A percentile compares a stretch with the other conserved stretches of the same genome.
These are phyloP conservation scores for Gila robusta DNA, from an alignment of 2,797 vertebrate genomes.

Conservation along the genomic window DNA sequence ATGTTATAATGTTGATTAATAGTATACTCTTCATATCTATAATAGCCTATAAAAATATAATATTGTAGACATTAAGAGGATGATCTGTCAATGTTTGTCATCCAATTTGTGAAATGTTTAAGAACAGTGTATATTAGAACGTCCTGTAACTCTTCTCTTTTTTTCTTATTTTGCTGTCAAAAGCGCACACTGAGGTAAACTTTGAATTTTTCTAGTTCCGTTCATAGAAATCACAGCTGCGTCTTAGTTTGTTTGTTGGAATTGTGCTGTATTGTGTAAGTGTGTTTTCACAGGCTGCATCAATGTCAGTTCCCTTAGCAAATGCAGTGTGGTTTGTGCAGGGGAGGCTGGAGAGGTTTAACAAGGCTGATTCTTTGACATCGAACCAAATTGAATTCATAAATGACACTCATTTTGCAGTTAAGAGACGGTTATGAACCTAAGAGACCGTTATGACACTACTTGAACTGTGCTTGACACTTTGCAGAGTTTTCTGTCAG, in stretches of 20 bases:
- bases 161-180: constrained; percentile 24
- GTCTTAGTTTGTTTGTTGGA: neutral
- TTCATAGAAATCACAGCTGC: neutral
- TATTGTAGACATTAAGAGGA: neutral
- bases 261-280: neutral
- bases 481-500: neutral
- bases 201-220: neutral
- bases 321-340: neutral
- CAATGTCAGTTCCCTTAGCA: neutral
- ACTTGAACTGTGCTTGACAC: neutral
- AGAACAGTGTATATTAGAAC: neutral
- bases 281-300: neutral
- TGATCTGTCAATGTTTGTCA: neutral
- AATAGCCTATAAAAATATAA: neutral
- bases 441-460: neutral
- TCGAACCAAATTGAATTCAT: neutral
- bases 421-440: neutral
- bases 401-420: neutral
- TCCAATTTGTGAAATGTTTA: neutral
- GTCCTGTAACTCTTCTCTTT: neutral
- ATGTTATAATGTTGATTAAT: neutral
- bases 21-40: neutral
- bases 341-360: neutral
- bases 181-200: neutral
- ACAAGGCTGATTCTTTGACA: neutral